Percentiles rank a stretch among this genome's conserved stretches.
Evolutionary conservation across 2,888 invertebrate genomes (phyloP).

Genomic region (Acleris cristana): DNA sequence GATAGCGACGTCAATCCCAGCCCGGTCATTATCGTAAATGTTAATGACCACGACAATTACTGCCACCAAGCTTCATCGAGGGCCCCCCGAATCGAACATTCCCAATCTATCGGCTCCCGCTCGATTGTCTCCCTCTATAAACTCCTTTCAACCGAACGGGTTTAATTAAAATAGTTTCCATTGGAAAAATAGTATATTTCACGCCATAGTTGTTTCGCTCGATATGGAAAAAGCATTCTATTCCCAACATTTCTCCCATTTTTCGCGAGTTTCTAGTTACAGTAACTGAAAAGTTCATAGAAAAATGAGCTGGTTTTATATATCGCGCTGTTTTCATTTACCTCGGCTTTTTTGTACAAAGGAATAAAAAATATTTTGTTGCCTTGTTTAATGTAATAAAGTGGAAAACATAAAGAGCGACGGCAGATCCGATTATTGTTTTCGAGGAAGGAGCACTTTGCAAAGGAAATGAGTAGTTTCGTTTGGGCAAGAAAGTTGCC

Average conservation of each 20-base stretch:
- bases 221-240: constrained; percentile 42
- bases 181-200: constrained; percentile 63
- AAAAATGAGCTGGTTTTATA: constrained; percentile 37
- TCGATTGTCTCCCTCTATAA: constrained; percentile 72
- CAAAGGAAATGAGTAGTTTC: constrained; percentile 75
- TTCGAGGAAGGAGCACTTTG: constrained; percentile 64
- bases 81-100: constrained; percentile 70
- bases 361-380: constrained; percentile 9
- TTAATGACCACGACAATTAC: constrained; percentile 80
- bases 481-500: constrained; percentile 64
- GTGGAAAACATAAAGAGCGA: constrained; percentile 38
- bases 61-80: constrained; percentile 64
- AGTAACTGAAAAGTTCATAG: constrained; percentile 39
- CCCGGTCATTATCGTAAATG: constrained; percentile 77
- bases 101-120: constrained; percentile 68
- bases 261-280: constrained; percentile 34
- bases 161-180: constrained; percentile 80
- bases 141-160: constrained; percentile 68
- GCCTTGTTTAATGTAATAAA: constrained; percentile 14
- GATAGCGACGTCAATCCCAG: constrained; percentile 69
- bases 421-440: constrained; percentile 57
- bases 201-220: constrained; percentile 27
- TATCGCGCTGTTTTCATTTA: constrained; percentile 29
- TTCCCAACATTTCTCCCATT: constrained; percentile 40
- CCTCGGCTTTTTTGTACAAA: constrained; percentile 15